A percentile compares a stretch with the other conserved stretches of the same genome.
Conservation (phyloP, 30 jellyfish, hydroid and myxozoan species). For the Hydra vulgaris region DNA sequence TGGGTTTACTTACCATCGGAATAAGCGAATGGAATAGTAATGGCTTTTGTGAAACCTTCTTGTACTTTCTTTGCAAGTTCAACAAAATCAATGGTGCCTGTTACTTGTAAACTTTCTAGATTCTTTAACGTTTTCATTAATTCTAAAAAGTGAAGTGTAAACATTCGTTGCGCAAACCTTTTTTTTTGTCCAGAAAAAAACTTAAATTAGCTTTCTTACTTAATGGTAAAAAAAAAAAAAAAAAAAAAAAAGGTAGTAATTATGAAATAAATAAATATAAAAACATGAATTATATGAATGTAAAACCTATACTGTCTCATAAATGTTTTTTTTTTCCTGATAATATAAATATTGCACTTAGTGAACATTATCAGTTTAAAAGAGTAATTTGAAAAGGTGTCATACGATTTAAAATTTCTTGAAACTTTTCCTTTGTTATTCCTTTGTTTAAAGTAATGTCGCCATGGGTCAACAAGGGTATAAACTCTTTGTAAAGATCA, state of each 20-base stretch:
- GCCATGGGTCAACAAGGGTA: not conserved
- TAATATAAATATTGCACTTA: no score
- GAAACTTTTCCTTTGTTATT: not conserved
- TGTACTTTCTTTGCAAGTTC: not conserved
- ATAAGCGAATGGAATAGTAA: constrained; percentile 3
- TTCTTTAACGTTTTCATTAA: constrained; percentile 10
- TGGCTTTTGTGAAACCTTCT: constrained; percentile 2
- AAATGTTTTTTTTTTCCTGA: no score
- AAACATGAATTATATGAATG: no score
- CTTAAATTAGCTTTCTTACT: no score
- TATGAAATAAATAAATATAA: no score
- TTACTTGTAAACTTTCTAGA: not conserved
- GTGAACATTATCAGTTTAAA: no score
- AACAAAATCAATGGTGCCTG: not conserved
- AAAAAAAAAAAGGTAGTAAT: no score
- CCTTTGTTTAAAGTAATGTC: not conserved
- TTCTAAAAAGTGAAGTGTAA: not conserved
- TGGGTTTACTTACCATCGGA: not conserved
- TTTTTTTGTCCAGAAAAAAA: no score
- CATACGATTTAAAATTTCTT: not conserved
- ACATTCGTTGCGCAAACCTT: not conserved
- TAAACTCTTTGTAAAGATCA: not conserved
- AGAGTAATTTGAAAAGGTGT: no score
- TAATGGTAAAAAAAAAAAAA: no score
- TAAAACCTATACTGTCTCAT: no score